A percentile compares a stretch with the other conserved stretches of the same genome.
Conservation (phyloP, 1,140 invertebrate species). For the Grapholita molesta region DNA sequence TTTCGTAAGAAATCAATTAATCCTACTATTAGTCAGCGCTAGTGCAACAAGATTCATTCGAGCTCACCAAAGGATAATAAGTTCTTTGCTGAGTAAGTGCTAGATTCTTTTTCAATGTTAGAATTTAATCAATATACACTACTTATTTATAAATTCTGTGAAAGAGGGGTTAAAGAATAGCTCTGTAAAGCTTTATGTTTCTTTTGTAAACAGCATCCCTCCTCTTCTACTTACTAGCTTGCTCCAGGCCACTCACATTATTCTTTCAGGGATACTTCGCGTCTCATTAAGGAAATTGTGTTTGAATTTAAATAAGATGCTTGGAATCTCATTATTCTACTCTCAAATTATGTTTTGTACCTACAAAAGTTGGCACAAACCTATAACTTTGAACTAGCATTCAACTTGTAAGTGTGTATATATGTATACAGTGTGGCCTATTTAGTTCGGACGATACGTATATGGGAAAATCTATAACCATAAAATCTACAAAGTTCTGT, state of each 20-base stretch:
- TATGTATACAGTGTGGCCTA: too few relatives aligned
- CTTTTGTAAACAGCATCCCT: constrained; percentile 8
- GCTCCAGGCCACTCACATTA: constrained; percentile 29
- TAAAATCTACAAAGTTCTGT: too few relatives aligned
- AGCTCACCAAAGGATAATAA: too few relatives aligned
- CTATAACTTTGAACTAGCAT: not conserved
- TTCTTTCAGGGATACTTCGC: constrained; percentile 43
- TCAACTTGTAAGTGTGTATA: too few relatives aligned
- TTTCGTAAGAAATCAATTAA: too few relatives aligned
- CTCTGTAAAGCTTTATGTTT: not conserved
- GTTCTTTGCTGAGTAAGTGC: too few relatives aligned
- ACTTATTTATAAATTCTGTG: not conserved
- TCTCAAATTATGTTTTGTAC: constrained; percentile 16
- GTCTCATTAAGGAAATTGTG: constrained; percentile 51
- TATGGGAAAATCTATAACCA: too few relatives aligned
- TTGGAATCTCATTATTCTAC: constrained; percentile 33
- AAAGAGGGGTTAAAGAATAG: not conserved
- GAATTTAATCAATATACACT: too few relatives aligned
- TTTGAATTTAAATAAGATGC: constrained; percentile 41
- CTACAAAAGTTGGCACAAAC: not conserved
- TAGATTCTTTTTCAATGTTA: too few relatives aligned
- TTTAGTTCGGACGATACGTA: too few relatives aligned
- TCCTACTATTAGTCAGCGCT: too few relatives aligned
- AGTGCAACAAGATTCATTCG: too few relatives aligned
- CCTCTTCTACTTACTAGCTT: constrained; percentile 18